phyloP scores from a whole-genome alignment of 2,797 vertebrate species.

The Eulemur albifrons region DNA sequence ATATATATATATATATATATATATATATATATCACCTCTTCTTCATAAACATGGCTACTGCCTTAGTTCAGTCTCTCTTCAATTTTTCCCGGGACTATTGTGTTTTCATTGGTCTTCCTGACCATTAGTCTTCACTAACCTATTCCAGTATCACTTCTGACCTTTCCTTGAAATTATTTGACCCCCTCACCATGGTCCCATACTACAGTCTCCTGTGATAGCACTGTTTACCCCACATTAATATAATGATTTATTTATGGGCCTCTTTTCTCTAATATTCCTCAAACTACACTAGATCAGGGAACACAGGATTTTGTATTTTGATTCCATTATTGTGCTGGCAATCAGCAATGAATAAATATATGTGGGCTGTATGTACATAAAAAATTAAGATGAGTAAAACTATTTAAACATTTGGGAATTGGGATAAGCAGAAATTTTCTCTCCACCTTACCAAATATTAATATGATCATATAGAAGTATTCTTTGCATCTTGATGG shows the following conservation, averaged over 20 bases:
- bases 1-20: not conserved
- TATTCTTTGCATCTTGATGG: not conserved
- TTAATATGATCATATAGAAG: not conserved
- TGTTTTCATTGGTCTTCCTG: not conserved
- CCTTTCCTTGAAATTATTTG: not conserved
- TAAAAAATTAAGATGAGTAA: not conserved
- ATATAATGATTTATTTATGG: not conserved
- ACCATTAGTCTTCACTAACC: not conserved
- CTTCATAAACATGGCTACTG: not conserved
- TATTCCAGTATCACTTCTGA: not conserved
- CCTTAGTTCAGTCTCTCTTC: not conserved
- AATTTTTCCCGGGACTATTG: not conserved
- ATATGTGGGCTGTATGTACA: not conserved
- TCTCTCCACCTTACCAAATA: not conserved
- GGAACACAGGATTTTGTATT: not conserved
- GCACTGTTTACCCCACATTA: not conserved
- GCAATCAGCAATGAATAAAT: not conserved
- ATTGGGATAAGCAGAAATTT: not conserved
- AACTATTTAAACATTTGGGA: not conserved
- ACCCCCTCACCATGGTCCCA: too few species aligned
- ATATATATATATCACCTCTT: not conserved
- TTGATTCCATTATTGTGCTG: not conserved
- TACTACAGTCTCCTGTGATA: not conserved
- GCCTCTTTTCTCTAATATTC: not conserved
- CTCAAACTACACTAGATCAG: not conserved